These are phyloP conservation scores for Apamea anceps DNA, from an alignment of 2,888 invertebrate genomes.

Conservation along the genomic window DNA sequence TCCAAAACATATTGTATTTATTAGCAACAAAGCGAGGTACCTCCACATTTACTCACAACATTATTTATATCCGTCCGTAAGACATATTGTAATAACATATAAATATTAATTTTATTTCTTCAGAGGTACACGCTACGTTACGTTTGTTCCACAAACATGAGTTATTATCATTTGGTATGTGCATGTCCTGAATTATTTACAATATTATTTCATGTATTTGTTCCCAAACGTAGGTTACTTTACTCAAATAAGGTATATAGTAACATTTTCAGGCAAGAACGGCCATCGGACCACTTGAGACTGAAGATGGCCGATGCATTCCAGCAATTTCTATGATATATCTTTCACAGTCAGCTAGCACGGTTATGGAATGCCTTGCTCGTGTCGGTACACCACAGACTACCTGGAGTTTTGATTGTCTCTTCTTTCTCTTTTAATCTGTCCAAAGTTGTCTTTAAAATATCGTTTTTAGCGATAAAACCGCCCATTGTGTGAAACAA, in stretches of 20 bases:
- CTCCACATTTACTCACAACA: conserved; percentile 11
- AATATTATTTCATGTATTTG: conserved; percentile 48
- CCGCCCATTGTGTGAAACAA: too few relatives aligned
- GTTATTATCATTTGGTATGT: conserved; percentile 72
- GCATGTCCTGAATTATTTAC: conserved; percentile 74
- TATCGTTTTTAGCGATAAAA: neutral
- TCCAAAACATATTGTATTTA: conserved; percentile 3
- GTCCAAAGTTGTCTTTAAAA: neutral
- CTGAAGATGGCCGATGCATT: neutral
- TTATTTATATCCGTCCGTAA: conserved; percentile 34
- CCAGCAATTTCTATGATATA: neutral
- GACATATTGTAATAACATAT: conserved; percentile 63
- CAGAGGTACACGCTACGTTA: conserved; percentile 59
- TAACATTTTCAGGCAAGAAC: neutral
- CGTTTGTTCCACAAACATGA: conserved; percentile 57
- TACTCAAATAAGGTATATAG: neutral
- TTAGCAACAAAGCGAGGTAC: neutral
- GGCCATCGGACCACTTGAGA: neutral
- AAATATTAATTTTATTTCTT: conserved; percentile 63
- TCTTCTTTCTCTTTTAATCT: neutral
- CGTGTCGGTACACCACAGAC: neutral
- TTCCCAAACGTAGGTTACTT: conserved; percentile 7
- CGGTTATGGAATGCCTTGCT: neutral
- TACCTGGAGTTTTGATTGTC: neutral
- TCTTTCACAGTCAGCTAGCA: neutral